Base-by-base conservation (phyloP, 2,797 vertebrate genomes). In the Gymnothorax reevesii region DNA sequence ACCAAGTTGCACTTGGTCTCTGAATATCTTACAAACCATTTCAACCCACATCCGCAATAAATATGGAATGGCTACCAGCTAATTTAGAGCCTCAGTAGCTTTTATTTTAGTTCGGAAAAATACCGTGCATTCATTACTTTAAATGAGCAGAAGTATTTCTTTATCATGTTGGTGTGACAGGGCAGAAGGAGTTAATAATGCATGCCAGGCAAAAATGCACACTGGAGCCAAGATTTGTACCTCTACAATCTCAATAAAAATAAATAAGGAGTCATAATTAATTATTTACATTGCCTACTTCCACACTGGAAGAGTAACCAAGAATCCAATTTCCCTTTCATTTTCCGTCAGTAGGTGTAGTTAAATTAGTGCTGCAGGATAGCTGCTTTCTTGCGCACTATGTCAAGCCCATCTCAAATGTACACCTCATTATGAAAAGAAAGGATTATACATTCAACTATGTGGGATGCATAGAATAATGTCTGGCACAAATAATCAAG, bases 211-310 rank as follows among this genome's bases (percentile, higher is more conserved):
- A 55, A 87, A 79, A 89, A 60, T n/a, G 22, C 90, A 86, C 87
- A 91, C 49, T 27, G 86, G 89, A 88, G 84, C 83, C 49, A 84
- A 89, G 87, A 89, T 88, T 82, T 88, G 17, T 82, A 57, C 83
- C 71, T 88, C 71, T 88, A 92, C 86, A 91, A 42, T 83, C 89
- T 90, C 13, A 22, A 82, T 57, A 60, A 80, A 75, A 82, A 86
- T 83, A 89, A 88, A 90, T 85, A 89, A 87, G 86, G 20, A 90
- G 86, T 86, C 86, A 59, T 52, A 87, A 88, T 90, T 84, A 82
- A 85, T 90, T 87, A 87, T 90, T 89, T 79, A 59, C 84, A 88
- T 85, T 88, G 82, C 87, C 89, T 89, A 49, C 88, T n/a, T 57
- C 77, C 89, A 89, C 64, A 87, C 80, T 84, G 83, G 87, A 59